Evolutionary conservation across 1,140 invertebrate species (phyloP).

Genomic region (Cydia splendana): DNA sequence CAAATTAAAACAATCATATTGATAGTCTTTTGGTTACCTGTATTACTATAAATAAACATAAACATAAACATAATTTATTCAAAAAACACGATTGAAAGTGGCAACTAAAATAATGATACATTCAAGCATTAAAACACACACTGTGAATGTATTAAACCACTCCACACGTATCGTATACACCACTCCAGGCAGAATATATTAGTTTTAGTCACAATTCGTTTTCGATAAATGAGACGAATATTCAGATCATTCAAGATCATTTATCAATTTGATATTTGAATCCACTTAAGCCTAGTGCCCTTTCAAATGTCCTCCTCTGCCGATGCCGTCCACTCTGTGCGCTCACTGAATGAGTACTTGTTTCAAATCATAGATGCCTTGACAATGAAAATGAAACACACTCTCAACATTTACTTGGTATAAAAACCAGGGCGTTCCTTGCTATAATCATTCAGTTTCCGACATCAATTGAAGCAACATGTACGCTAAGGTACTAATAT

Average conservation of each 20-base stretch:
- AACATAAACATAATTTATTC: too few relatives aligned
- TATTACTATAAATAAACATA: too few relatives aligned
- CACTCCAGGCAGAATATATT: too few relatives aligned
- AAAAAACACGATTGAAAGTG: too few relatives aligned
- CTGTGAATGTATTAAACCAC: too few relatives aligned
- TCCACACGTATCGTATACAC: too few relatives aligned
- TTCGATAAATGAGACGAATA: neutral
- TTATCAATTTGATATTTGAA: constrained; percentile 21
- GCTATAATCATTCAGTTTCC: constrained; percentile 16
- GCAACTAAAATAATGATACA: too few relatives aligned
- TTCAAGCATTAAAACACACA: too few relatives aligned
- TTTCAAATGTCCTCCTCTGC: constrained; percentile 15
- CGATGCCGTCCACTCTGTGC: neutral
- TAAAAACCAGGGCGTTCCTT: constrained; percentile 19
- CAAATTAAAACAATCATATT: too few relatives aligned
- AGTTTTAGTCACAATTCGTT: neutral
- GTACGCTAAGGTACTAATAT: constrained; percentile 19
- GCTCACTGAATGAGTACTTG: neutral
- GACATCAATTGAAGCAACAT: constrained; percentile 23
- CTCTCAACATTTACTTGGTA: constrained; percentile 9
- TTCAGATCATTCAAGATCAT: neutral
- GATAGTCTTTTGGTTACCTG: too few relatives aligned
- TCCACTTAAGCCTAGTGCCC: neutral
- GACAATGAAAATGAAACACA: constrained; percentile 27
- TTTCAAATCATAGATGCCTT: neutral